Conservation (phyloP, 2,797 vertebrate genomes). For the Diglossa cyanea region DNA sequence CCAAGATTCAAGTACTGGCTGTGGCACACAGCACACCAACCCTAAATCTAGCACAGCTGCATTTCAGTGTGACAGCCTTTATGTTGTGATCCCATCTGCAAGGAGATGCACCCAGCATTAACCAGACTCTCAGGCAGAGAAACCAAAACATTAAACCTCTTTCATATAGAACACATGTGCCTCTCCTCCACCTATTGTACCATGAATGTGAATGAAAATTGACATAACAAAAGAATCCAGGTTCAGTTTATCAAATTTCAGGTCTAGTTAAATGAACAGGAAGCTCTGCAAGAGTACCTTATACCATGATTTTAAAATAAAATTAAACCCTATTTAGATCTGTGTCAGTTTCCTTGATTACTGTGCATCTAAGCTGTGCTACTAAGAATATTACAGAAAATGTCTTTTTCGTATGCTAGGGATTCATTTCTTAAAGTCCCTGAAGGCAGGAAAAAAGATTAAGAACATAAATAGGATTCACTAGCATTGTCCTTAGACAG, state of each 20-base stretch:
- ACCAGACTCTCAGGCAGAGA: neutral
- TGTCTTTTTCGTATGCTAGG: neutral
- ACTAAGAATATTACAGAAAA: conserved; percentile 30
- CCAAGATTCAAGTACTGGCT: neutral
- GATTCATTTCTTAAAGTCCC: conserved; percentile 41
- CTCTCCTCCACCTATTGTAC: neutral
- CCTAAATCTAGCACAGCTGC: neutral
- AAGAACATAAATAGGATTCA: conserved; percentile 49
- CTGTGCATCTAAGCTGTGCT: neutral
- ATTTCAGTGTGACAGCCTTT: neutral
- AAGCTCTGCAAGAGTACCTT: neutral
- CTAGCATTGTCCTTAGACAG: neutral
- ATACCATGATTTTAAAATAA: neutral
- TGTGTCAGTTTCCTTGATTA: neutral
- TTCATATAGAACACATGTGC: neutral
- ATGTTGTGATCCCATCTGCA: neutral
- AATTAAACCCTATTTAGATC: conserved; percentile 6
- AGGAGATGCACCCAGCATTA: neutral
- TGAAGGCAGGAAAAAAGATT: conserved; percentile 34
- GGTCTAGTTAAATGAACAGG: neutral
- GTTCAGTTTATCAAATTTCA: neutral
- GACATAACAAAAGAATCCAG: neutral
- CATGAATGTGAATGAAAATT: neutral
- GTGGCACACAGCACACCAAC: neutral
- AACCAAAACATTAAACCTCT: neutral